A percentile compares a stretch with the other conserved stretches of the same genome.
phyloP scores from a whole-genome alignment of 2,797 vertebrate species.

The Gymnoscopelus microlampas region DNA sequence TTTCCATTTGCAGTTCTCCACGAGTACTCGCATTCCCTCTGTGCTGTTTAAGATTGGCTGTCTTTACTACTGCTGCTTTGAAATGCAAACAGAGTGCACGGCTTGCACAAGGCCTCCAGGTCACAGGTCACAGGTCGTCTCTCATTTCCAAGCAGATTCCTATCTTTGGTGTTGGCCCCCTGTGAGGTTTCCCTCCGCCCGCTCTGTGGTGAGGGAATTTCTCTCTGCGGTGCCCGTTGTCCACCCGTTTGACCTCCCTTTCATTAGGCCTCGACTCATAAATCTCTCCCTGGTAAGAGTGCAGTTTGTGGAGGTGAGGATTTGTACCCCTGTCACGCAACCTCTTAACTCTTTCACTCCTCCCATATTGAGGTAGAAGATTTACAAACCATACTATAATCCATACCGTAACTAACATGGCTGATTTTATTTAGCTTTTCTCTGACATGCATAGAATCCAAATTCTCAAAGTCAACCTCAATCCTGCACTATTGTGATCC shows the following conservation, averaged over 20 bases:
- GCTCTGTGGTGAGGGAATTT: slow-evolving; percentile 23
- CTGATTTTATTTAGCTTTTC: slow-evolving; percentile 1
- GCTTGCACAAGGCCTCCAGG: slow-evolving; percentile 10
- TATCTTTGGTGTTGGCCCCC: slow-evolving; percentile 33
- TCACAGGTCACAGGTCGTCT: slow-evolving; percentile 56
- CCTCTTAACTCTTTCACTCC: slow-evolving; percentile 48
- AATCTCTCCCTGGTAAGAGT: slow-evolving; percentile 41
- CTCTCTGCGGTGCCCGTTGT: slow-evolving; percentile 37
- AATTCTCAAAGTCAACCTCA: slow-evolving; percentile 55
- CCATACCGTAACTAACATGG: slow-evolving; percentile 10
- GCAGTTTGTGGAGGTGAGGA: slow-evolving; percentile 27
- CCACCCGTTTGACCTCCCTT: slow-evolving; percentile 60
- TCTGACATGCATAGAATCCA: slow-evolving; percentile 15
- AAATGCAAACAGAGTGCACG: slow-evolving; percentile 30
- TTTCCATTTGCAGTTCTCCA: slow-evolving; percentile 10
- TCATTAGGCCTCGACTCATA: slow-evolving; percentile 56
- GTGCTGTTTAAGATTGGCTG: slow-evolving; percentile 25
- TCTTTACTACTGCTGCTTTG: slow-evolving; percentile 4
- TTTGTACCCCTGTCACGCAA: slow-evolving; percentile 30
- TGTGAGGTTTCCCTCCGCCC: slow-evolving; percentile 34
- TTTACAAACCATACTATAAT: slow-evolving; percentile 24
- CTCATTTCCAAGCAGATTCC: slow-evolving; percentile 58
- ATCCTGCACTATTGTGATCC: slow-evolving; percentile 22
- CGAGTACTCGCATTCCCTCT: too few relatives aligned
- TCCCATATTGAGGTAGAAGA: slow-evolving; percentile 41